phyloP scores from a whole-genome alignment of 2,797 vertebrate species.

The Chrysocyon brachyurus region DNA sequence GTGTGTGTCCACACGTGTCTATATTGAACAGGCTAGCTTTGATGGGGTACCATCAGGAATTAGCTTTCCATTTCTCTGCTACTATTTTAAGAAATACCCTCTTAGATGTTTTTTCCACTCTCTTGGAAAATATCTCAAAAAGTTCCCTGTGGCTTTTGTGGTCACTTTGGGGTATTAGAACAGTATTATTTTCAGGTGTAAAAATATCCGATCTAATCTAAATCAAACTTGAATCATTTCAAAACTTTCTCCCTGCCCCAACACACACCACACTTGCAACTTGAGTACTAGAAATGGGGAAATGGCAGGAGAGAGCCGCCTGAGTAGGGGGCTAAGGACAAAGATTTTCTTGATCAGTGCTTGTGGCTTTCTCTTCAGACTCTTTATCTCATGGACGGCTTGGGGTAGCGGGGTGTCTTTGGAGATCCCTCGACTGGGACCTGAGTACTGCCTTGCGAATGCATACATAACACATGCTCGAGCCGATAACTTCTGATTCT shows the following conservation, averaged over 20 bases:
- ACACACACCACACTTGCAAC: background rate
- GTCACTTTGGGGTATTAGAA: background rate
- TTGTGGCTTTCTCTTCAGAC: background rate
- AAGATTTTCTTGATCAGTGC: background rate
- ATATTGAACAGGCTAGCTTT: background rate
- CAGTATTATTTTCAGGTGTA: slow-evolving; percentile 59
- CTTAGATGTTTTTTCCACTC: background rate
- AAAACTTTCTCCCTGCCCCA: background rate
- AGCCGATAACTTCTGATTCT: background rate
- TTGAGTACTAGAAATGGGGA: background rate
- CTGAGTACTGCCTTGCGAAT: background rate
- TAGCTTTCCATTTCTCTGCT: background rate
- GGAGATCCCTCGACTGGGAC: background rate
- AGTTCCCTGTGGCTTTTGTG: background rate
- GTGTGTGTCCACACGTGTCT: background rate
- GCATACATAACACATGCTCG: background rate
- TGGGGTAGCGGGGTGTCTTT: background rate
- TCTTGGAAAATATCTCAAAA: slow-evolving; percentile 16
- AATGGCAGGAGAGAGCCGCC: background rate
- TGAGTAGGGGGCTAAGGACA: background rate
- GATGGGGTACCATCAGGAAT: background rate
- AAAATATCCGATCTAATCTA: slow-evolving; percentile 50
- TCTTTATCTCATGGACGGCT: background rate
- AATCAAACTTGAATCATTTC: slow-evolving; percentile 41
- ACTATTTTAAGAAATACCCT: slow-evolving; percentile 47